A percentile compares a stretch with the other conserved stretches of the same genome.
These are phyloP conservation scores for Rhinogobio ventralis DNA, from an alignment of 2,797 vertebrate species.

Conservation along the genomic window DNA sequence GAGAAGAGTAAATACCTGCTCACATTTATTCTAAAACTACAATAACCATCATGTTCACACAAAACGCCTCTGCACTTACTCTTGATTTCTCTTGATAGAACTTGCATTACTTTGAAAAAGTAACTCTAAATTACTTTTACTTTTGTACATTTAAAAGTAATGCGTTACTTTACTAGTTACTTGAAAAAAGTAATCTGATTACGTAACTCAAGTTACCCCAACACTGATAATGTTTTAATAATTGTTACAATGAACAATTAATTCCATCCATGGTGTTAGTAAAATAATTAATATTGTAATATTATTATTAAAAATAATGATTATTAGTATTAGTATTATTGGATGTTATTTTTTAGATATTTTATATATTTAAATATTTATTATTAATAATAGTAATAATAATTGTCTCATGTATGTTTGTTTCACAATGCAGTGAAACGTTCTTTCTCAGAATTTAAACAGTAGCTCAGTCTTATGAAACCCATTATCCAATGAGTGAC, in stretches of 20 bases:
- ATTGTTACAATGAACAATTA: neutral
- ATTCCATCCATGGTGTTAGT: neutral
- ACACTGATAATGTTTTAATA: no score
- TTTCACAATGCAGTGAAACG: neutral
- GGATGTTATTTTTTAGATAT: neutral
- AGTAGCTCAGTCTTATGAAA: constrained; percentile 36
- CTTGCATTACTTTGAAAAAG: no score
- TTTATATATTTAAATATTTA: neutral
- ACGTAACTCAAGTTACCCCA: no score
- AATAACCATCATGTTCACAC: no score
- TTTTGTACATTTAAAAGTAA: no score
- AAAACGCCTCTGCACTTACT: no score
- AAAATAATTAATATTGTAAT: neutral
- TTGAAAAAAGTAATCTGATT: no score
- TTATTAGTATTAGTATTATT: neutral
- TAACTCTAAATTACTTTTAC: no score
- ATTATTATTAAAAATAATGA: neutral
- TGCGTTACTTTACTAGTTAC: no score
- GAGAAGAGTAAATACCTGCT: no score
- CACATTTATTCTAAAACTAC: no score
- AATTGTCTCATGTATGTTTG: neutral
- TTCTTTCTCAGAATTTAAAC: constrained; percentile 12
- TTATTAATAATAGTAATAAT: neutral
- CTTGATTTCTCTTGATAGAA: no score
- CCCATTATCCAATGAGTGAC: constrained; percentile 51